phyloP scores from a whole-genome alignment of 2,797 vertebrate genomes.

The Lepidocolaptes lacrymiger region DNA sequence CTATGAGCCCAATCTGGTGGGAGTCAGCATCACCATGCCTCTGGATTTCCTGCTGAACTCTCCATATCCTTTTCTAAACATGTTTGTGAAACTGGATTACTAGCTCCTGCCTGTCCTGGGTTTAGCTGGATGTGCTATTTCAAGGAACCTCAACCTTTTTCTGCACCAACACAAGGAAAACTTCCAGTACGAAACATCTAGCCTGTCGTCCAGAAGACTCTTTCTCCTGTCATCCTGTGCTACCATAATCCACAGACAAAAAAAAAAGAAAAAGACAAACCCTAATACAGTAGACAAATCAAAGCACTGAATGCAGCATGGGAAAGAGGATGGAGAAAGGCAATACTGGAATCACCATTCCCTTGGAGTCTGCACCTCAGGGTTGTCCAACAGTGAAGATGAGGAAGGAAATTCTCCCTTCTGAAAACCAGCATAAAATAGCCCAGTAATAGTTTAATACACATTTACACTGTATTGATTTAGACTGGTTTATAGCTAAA shows the following conservation, averaged over 20 bases:
- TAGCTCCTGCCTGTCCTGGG: not conserved
- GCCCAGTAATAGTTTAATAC: not conserved
- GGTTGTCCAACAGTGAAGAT: not conserved
- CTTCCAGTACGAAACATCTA: not conserved
- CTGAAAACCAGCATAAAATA: not conserved
- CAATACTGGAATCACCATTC: rapidly evolving
- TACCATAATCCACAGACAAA: too few species aligned
- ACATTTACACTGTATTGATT: not conserved
- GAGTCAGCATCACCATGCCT: not conserved
- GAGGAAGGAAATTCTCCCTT: not conserved
- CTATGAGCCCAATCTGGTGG: not conserved
- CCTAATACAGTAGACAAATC: not conserved
- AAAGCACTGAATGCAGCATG: not conserved
- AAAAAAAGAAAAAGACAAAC: not conserved
- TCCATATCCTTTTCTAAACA: rapidly evolving
- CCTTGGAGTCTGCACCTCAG: not conserved
- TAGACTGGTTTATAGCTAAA: not conserved
- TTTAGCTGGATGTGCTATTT: rapidly evolving
- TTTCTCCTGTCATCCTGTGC: not conserved
- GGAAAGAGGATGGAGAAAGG: not conserved
- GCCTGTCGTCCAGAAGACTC: not conserved
- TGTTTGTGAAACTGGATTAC: not conserved
- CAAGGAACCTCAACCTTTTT: not conserved
- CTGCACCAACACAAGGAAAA: not conserved
- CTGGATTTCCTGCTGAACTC: not conserved